Evolutionary conservation across 2,888 invertebrate species (phyloP), one percentile per base, ranked within the genome.

Genomic region (Blera fallax): DNA sequence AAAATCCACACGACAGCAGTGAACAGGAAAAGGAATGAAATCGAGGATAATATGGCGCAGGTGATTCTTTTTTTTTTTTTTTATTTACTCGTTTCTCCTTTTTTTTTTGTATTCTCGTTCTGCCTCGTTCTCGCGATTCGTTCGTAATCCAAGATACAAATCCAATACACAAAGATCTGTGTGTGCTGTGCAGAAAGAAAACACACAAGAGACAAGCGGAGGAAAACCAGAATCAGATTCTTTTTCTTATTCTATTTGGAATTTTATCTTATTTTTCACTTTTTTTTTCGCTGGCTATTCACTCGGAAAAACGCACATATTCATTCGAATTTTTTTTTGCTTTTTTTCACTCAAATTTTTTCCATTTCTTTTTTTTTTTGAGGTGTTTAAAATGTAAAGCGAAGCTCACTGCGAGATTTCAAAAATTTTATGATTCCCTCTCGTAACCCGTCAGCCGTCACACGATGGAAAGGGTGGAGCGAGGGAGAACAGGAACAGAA

Each of bases 11-110:
- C 70, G 64, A 52, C 64, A n/a, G n/a, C 16, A 11, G 14, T 2
- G 37, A 67, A 62, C 79, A 70, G 83, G 78, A 84, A 79, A 74
- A 73, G 50, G 65, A 73, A 83, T 54, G 37, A 56, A 78, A 16
- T 67, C 29, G 84, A 85, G 81, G 81, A 80, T 80, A 85, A 74
- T 84, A 85, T 77, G 85, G 77, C 81, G 85, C 85, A 85, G 85
- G 85, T 85, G 85, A 85, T 81, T 85, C 37, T 72, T 72, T 24
- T 24, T 3, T 74, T 65, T 43, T 67, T 50, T 72, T 60, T 43
- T 74, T 62, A 43, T 72, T 27, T 54, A 37, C 62, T 76, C 37
- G 32, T 72, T 76, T 27, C 50, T 73, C 64, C 40, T 21, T 34
- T 52, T 40, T 48, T 43, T 73, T 62, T 43, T 14, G 24, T 8